Evolutionary conservation across 2,888 invertebrate genomes (phyloP).

Genomic region (Dryobotodes eremita): DNA sequence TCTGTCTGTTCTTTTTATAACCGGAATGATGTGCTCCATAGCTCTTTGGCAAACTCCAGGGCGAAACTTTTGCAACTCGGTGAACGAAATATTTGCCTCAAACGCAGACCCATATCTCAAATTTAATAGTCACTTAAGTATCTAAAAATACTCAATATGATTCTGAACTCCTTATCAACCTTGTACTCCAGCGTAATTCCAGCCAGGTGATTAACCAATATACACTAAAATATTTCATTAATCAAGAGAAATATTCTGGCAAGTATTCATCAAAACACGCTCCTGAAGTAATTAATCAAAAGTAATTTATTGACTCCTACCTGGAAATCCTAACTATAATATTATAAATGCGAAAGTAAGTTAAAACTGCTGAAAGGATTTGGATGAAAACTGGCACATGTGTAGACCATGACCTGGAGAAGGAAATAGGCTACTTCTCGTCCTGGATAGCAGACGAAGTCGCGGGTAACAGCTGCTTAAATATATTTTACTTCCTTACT

Average conservation of each 20-base stretch:
- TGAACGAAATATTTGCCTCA: neutral
- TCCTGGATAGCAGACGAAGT: no score
- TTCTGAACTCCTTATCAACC: conserved; percentile 12
- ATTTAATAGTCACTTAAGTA: neutral
- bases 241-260: conserved; percentile 40
- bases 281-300: conserved; percentile 48
- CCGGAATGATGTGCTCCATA: no score
- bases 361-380: no score
- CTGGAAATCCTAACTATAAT: no score
- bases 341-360: no score
- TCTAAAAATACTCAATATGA: conserved; percentile 15
- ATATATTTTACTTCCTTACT: conserved; percentile 3
- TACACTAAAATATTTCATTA: conserved; percentile 39
- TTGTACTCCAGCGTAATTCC: conserved; percentile 7
- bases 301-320: conserved; percentile 52
- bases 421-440: no score
- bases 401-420: no score
- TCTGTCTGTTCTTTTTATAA: neutral
- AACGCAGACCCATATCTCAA: neutral
- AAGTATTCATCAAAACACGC: conserved; percentile 50
- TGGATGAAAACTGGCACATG: no score
- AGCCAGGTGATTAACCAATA: conserved; percentile 41
- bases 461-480: neutral
- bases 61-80: neutral
- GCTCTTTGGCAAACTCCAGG: neutral